phyloP scores from a whole-genome alignment of 2,888 invertebrate species.

The Stratiomys singularior region DNA sequence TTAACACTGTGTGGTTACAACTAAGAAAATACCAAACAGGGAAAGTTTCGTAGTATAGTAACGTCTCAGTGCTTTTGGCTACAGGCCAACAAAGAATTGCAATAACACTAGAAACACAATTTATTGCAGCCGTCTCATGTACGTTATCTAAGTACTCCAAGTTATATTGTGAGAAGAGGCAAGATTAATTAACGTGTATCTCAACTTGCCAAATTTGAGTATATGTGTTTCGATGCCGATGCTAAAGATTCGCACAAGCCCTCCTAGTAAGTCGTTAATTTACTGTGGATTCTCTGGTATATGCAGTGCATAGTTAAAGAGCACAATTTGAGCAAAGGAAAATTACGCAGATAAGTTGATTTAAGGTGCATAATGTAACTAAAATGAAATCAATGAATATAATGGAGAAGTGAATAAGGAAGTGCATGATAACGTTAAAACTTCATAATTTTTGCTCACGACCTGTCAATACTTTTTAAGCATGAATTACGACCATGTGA shows the following conservation, averaged over 20 bases:
- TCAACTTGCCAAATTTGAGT: neutral
- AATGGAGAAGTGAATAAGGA: too few species aligned
- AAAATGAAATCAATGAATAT: too few species aligned
- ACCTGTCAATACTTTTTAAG: too few species aligned
- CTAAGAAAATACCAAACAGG: neutral
- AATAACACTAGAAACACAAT: neutral
- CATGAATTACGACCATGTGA: too few species aligned
- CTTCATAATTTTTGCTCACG: too few species aligned
- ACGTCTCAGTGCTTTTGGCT: neutral
- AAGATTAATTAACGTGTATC: conserved; percentile 33
- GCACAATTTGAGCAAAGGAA: too few species aligned
- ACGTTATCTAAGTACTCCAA: conserved; percentile 14
- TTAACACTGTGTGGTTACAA: conserved; percentile 17
- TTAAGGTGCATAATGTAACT: too few species aligned
- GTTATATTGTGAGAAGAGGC: neutral
- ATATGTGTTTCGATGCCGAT: neutral
- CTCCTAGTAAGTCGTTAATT: neutral
- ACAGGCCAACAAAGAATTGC: conserved; percentile 21
- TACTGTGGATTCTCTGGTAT: too few species aligned
- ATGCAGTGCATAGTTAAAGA: too few species aligned
- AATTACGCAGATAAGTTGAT: too few species aligned
- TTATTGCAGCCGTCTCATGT: conserved; percentile 27
- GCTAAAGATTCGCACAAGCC: neutral
- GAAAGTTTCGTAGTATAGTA: neutral
- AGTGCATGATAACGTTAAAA: too few species aligned